Evolutionary conservation across 1,140 invertebrate species (phyloP).

Genomic region (Euschistus heros): DNA sequence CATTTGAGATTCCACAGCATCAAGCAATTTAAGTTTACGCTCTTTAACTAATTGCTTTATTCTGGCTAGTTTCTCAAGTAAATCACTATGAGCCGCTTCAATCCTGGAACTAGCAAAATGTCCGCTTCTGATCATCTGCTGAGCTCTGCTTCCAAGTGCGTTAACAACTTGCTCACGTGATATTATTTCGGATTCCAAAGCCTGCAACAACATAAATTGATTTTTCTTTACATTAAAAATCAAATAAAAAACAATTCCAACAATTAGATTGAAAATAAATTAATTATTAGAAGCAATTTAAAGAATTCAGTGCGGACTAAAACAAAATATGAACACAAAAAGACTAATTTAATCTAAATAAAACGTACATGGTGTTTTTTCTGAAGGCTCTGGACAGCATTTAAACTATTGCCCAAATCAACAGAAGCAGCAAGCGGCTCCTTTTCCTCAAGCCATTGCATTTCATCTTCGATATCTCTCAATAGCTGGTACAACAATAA

Average conservation of each 20-base stretch:
- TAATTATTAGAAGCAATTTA: neutral
- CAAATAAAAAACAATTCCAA: too few species aligned
- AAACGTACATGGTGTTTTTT: slow-evolving; percentile 74
- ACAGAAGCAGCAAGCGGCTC: slow-evolving; percentile 69
- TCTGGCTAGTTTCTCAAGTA: slow-evolving; percentile 51
- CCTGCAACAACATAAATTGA: slow-evolving; percentile 31
- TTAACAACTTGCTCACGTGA: slow-evolving; percentile 71
- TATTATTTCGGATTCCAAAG: slow-evolving; percentile 69
- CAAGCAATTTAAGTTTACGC: slow-evolving; percentile 56
- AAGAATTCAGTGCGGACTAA: neutral
- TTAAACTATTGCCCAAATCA: slow-evolving; percentile 66
- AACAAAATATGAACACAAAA: neutral
- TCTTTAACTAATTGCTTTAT: slow-evolving; percentile 61
- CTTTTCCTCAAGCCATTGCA: slow-evolving; percentile 76
- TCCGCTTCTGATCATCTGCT: slow-evolving; percentile 66
- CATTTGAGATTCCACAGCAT: slow-evolving; percentile 77
- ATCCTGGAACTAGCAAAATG: slow-evolving; percentile 70
- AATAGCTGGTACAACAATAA: slow-evolving; percentile 72
- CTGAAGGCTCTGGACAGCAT: slow-evolving; percentile 88
- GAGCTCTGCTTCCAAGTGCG: slow-evolving; percentile 55
- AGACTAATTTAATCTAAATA: slow-evolving; percentile 4
- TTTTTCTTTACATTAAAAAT: neutral
- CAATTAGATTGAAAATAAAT: neutral
- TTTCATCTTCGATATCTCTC: slow-evolving; percentile 74
- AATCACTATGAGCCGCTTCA: slow-evolving; percentile 48